These are phyloP conservation scores for Diploscapter pachys DNA, from an alignment of 1,140 invertebrate species.

Conservation along the genomic window DNA sequence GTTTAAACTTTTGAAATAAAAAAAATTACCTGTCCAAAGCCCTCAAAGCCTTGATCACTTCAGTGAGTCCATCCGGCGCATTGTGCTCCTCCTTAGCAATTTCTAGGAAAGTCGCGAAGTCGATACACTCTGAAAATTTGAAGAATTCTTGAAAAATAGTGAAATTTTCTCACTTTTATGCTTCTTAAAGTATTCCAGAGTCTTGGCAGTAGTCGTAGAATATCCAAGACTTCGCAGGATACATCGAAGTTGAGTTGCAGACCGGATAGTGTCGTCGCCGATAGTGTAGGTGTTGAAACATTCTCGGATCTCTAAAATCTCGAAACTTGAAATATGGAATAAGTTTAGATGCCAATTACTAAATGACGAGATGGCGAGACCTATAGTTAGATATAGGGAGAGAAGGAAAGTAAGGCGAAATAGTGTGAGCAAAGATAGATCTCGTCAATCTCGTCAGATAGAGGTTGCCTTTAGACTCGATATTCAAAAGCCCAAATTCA, in stretches of 20 bases:
- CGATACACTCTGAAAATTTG: conserved; percentile 21
- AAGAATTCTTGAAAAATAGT: neutral
- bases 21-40: conserved; percentile 26
- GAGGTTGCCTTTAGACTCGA: neutral
- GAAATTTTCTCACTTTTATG: conserved; percentile 18
- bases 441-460: too few relatives aligned
- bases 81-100: conserved; percentile 28
- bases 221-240: conserved; percentile 24
- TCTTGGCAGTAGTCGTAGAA: conserved; percentile 22
- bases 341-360: neutral
- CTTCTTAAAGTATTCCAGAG: conserved; percentile 23
- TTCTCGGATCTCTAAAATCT: conserved; percentile 30
- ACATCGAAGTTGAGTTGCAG: conserved; percentile 20
- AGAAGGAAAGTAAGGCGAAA: too few relatives aligned
- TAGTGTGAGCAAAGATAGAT: too few relatives aligned
- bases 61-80: conserved; percentile 22
- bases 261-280: conserved; percentile 6
- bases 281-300: conserved; percentile 27
- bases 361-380: neutral
- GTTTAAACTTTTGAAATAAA: neutral
- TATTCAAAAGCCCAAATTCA: neutral
- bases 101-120: conserved; percentile 26
- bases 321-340: neutral
- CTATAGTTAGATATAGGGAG: too few relatives aligned
- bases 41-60: conserved; percentile 28